phyloP scores from a whole-genome alignment of 64 coral and sea anemone species.

The Anthopleura sola region DNA sequence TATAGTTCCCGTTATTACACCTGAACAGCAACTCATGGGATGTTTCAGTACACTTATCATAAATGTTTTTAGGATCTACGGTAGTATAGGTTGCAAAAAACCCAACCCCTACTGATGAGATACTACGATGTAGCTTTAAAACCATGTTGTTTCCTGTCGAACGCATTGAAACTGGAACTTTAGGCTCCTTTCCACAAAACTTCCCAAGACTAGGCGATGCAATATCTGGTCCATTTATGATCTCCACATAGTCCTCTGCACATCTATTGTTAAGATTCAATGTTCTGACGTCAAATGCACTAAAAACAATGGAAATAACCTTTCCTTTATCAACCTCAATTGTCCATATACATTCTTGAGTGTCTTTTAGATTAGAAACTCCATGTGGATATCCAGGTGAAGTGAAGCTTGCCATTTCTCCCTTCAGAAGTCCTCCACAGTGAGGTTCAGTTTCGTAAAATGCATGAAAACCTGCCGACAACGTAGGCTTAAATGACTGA shows the following conservation, averaged over 20 bases:
- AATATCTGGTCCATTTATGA: conserved; percentile 56
- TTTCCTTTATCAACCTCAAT: conserved; percentile 65
- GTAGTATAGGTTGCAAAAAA: conserved; percentile 79
- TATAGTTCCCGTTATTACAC: conserved; percentile 66
- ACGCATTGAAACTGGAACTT: conserved; percentile 17
- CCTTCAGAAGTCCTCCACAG: conserved; percentile 56
- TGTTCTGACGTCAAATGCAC: conserved; percentile 46
- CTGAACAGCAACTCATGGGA: conserved; percentile 66
- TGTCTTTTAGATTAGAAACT: neutral
- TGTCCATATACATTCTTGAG: conserved; percentile 64
- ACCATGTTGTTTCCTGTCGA: conserved; percentile 64
- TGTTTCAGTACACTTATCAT: conserved; percentile 54
- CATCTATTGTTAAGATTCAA: conserved; percentile 33
- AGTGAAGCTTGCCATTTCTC: conserved; percentile 63
- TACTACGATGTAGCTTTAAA: conserved; percentile 45
- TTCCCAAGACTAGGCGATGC: conserved; percentile 27
- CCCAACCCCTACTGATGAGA: conserved; percentile 35
- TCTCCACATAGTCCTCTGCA: conserved; percentile 49
- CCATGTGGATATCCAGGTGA: conserved; percentile 64
- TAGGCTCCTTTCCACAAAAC: conserved; percentile 58
- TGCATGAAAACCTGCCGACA: conserved; percentile 26
- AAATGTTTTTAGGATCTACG: conserved; percentile 67
- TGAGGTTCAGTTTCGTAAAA: conserved; percentile 62
- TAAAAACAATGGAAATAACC: conserved; percentile 56
- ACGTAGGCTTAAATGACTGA: conserved; percentile 53